Base-by-base conservation (phyloP, 2,888 invertebrate species). In the Auanema sp. region DNA sequence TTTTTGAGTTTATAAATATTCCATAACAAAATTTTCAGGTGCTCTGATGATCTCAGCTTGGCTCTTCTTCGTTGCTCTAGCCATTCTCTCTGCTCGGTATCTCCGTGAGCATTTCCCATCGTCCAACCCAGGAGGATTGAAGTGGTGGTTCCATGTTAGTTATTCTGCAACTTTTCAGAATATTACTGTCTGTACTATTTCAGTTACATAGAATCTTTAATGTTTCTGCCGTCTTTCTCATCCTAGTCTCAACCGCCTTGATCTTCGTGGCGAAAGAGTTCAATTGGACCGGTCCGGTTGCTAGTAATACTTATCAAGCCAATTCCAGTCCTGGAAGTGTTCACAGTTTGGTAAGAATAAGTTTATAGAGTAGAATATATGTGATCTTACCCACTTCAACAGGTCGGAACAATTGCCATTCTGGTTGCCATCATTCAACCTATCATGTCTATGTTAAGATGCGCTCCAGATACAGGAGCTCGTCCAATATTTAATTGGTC, bases 71-170 rank as follows among this genome's bases (percentile, higher is more conserved):
- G 40, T 64, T 18, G 33, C 57, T 5, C 16, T 63, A 21, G 66
- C 66, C 50, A 52, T 66, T 1, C 16, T 63, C 24, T 24, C 63
- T 1, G 62, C 66, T 52, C 49, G 66, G 1, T 66, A 63, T 41
- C 58, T 66, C 33, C 49, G 60, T 14, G 66, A 66, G 33, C 58
- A 66, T 47, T 66, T 64, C 53, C 63, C 58, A 5, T 41, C 52
- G 4, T 64, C 58, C 12, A 53, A 41, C 5, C 66, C 66, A 5
- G n/a, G 55, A 12, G 59, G 59, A 16, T 50, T 63, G 16, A 66
- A 66, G 21, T 65, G 65, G 59, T 66, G 66, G 66, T 66, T 66
- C 51, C 66, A 63, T 55, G 66, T 66, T 16, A 63, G 66, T 57
- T 25, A n/a, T n/a, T n/a, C n/a, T n/a, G n/a, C n/a, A n/a, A n/a